Percentiles rank a stretch among this genome's conserved stretches.
Evolutionary conservation across 2,888 invertebrate species (phyloP).

Genomic region (Strigamia maritima): DNA sequence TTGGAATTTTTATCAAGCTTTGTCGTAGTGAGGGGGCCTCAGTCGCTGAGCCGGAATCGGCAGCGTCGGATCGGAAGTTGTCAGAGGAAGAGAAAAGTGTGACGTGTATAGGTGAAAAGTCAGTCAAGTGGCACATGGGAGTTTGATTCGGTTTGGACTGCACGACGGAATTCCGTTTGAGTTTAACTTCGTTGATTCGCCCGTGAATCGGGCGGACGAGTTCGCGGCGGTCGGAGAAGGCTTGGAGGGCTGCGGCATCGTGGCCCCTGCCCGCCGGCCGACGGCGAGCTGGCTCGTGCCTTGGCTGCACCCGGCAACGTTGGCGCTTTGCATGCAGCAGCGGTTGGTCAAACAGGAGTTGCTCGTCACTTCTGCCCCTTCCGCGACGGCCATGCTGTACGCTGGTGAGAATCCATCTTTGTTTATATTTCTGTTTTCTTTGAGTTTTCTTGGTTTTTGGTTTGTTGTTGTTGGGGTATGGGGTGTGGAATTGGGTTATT

Average conservation of each 20-base stretch:
- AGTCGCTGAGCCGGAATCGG: not conserved
- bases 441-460: too few relatives aligned
- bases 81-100: not conserved
- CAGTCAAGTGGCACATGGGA: not conserved
- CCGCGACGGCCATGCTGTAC: not conserved
- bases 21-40: not conserved
- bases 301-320: not conserved
- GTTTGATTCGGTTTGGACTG: not conserved
- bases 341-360: not conserved
- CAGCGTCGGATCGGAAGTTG: not conserved
- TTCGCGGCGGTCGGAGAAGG: too few relatives aligned
- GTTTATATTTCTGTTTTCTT: too few relatives aligned
- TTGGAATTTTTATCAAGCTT: not conserved
- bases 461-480: too few relatives aligned
- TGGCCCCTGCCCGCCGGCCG: not conserved
- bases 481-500: too few relatives aligned
- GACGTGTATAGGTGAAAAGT: not conserved
- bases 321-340: not conserved
- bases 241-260: not conserved
- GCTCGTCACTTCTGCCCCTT: not conserved
- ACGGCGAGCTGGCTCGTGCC: not conserved
- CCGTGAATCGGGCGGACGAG: too few relatives aligned
- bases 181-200: not conserved
- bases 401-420: not conserved
- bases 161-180: not conserved